Base-by-base conservation (phyloP, 1,140 invertebrate genomes). In the Homarus americanus region DNA sequence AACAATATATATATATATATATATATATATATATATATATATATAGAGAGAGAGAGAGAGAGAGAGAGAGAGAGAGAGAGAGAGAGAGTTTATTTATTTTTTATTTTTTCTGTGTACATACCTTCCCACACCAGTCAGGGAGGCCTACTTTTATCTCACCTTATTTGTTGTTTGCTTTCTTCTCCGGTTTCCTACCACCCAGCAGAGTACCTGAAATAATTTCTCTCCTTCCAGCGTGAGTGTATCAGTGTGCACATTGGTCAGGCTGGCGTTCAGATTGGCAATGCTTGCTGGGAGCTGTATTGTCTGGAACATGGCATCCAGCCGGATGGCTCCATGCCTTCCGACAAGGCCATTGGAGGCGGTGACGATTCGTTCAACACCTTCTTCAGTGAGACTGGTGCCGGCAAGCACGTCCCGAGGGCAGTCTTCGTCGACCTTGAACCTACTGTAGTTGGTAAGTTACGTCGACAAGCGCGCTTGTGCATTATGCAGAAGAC, bases 401-500 rank as follows among this genome's bases (percentile, higher is more conserved):
- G 95, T 24, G 93, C 95, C 28, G 95, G 95, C 20, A 96, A 96
- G 91, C 95, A 96, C 93, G 95, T 96, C 7, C 97, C 97, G 7
- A 95, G 97, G 58, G 96, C 97, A 12, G 95, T 97, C 15, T 98
- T 97, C 93, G 97, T 98, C 2, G 97, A 98, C 94, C 94, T 98
- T 92, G 97, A 98, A 94, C 90, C 90, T n/a, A 91, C 82, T n/a
- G 90, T 91, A 15, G 91, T 86, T 95, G 96, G 97, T 94, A 97
- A 97, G 95, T 96, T 97, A 58, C 9, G 2, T 36, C 17, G 4
- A 80, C 9, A 80, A 32, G 40, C 69, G 24, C 9, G 69, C n/a
- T 10, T 49, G 9, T 10, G 9, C 9, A 9, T 17, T 2, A 2
- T 9, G 17, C 44, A 2, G 17, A 49, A 2, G 44, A 49, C 9